Evolutionary conservation across 2,113 vertebrate genomes (phyloP).

Genomic region (Vombatus ursinus): DNA sequence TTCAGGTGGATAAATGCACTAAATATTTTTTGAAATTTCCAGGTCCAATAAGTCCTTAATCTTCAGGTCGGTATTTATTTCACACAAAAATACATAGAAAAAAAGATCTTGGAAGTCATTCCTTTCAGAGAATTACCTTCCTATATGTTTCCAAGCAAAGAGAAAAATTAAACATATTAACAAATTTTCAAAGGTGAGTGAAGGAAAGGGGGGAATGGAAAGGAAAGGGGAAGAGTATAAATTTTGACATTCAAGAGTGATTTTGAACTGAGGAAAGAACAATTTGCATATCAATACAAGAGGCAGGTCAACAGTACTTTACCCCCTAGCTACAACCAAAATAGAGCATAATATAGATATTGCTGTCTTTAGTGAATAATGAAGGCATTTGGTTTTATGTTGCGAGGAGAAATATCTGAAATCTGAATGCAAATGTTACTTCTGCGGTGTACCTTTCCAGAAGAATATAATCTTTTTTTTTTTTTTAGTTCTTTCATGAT

Average conservation of each 20-base stretch:
- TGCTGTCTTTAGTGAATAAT: neutral
- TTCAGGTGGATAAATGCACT: constrained; percentile 8
- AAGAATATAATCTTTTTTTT: neutral
- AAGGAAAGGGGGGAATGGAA: neutral
- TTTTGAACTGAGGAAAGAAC: constrained; percentile 11
- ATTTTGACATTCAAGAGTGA: neutral
- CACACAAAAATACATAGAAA: neutral
- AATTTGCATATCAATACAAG: neutral
- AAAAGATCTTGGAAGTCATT: neutral
- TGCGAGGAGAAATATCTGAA: neutral
- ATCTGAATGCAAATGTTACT: neutral
- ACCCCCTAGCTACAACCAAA: neutral
- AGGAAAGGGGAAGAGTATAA: neutral
- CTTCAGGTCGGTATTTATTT: neutral
- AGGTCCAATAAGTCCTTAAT: constrained; percentile 4
- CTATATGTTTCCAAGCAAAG: neutral
- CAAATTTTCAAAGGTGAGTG: constrained; percentile 39
- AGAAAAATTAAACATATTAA: constrained; percentile 43
- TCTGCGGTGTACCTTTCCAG: neutral
- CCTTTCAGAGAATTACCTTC: neutral
- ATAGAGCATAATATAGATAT: neutral
- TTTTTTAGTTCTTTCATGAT: neutral
- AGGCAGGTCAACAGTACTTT: neutral
- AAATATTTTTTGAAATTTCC: constrained; percentile 31
- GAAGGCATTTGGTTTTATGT: neutral